Percentiles rank a stretch among this genome's conserved stretches.
These are phyloP conservation scores for Andrena minutula DNA, from an alignment of 2,888 invertebrate genomes.

Conservation along the genomic window DNA sequence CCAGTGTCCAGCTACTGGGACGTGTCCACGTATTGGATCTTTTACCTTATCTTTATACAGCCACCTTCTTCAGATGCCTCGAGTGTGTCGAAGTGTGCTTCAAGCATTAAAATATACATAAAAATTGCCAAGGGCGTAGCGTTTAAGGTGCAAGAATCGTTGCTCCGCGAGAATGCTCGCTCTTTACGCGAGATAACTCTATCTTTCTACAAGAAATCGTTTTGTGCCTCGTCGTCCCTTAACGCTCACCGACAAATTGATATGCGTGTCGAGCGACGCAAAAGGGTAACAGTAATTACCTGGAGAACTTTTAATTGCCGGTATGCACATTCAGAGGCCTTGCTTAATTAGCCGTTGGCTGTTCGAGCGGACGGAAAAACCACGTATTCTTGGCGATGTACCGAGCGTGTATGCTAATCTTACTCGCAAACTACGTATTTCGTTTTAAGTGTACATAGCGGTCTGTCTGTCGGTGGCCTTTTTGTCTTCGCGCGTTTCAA, in stretches of 20 bases:
- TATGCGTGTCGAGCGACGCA: neutral
- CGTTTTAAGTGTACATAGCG: neutral
- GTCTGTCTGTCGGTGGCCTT: neutral
- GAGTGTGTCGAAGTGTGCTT: too few relatives aligned
- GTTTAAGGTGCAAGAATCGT: too few relatives aligned
- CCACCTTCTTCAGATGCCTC: too few relatives aligned
- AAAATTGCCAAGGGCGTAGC: too few relatives aligned
- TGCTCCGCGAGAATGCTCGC: too few relatives aligned
- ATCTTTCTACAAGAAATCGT: neutral
- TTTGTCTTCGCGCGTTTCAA: neutral
- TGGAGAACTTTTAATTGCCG: slow-evolving; percentile 38
- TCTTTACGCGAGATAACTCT: too few relatives aligned
- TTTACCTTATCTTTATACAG: too few relatives aligned
- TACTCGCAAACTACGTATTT: neutral
- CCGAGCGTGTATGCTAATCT: neutral
- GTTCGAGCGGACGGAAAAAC: neutral
- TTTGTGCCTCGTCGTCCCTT: neutral
- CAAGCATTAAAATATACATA: too few relatives aligned
- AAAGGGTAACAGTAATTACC: slow-evolving; percentile 20
- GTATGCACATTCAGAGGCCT: slow-evolving; percentile 6
- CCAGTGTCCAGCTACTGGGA: too few relatives aligned
- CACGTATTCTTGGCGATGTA: slow-evolving; percentile 1
- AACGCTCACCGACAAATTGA: slow-evolving; percentile 16
- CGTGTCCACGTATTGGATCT: too few relatives aligned
- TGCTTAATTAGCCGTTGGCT: slow-evolving; percentile 22